phyloP scores from a whole-genome alignment of 2,113 vertebrate genomes.

The Bufo bufo region DNA sequence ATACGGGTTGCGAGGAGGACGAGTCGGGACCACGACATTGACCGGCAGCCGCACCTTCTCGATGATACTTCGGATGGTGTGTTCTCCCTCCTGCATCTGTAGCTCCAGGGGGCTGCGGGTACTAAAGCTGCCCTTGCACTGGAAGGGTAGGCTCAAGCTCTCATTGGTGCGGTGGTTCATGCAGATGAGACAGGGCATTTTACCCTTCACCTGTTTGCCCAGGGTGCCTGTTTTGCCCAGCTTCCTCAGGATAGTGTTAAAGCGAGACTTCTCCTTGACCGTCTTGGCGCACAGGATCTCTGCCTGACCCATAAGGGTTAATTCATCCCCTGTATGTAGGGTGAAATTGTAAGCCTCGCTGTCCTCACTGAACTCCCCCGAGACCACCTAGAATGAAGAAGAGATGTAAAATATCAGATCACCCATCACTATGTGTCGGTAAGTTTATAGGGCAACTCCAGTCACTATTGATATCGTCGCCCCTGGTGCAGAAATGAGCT shows the following conservation, averaged over 20 bases:
- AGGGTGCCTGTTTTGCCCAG: conserved; percentile 83
- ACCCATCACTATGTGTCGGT: fast-evolving
- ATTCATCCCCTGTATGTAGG: conserved; percentile 93
- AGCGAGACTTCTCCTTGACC: conserved; percentile 90
- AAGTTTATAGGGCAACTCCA: too few species aligned
- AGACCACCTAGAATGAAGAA: conserved; percentile 83
- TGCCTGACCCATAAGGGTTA: conserved; percentile 97
- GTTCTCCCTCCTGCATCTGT: conserved; percentile 95
- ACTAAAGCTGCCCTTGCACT: conserved; percentile 94
- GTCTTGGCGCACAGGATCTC: conserved; percentile 94
- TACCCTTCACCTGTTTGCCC: conserved; percentile 76
- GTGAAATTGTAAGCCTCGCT: conserved; percentile 99
- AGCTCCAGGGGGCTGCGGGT: conserved; percentile 94
- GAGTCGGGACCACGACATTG: conserved; percentile 90
- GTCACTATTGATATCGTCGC: background rate
- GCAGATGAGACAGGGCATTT: conserved; percentile 96
- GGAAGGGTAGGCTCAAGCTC: conserved; percentile 95
- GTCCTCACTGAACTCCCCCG: conserved; percentile 98
- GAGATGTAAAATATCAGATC: background rate
- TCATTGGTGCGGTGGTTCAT: conserved; percentile 99
- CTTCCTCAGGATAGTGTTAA: conserved; percentile 85
- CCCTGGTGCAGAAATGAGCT: too few species aligned
- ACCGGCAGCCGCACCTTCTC: conserved; percentile 94
- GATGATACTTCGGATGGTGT: conserved; percentile 95
- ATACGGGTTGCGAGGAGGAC: conserved; percentile 90